Evolutionary conservation across 2,113 vertebrate species (phyloP), one percentile per base, ranked within the genome.

Genomic region (Nansenia antarctica): DNA sequence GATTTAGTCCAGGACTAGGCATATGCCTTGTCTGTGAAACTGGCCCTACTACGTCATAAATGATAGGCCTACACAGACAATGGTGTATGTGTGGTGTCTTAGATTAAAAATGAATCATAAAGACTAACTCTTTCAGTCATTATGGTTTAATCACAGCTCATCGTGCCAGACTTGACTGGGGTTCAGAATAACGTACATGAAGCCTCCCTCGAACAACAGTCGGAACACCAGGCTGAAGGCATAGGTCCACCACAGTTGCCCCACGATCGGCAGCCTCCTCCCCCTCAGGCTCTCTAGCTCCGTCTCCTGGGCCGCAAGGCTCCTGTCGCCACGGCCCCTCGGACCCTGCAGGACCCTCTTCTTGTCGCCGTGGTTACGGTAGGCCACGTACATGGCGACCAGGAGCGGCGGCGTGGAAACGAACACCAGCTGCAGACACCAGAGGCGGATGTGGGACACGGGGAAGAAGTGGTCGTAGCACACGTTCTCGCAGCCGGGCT

Each of bases 391-490:
- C 87, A 88, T 84, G 0, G 89, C 72, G 2, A 92, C 88, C 29
- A 92, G 73, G 14, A 92, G 87, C 0, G 96, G 93, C 0, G 96
- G 96, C 0, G 96, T 95, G 47, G 96, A 95, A 49, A 98, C 95
- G 9, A 98, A 96, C 81, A 98, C 93, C 12, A 98, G 92, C 82
- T 98, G 96, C 65, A 98, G 91, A 24, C 95, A 95, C 96, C 96
- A 98, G 29, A 98, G 95, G 47, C 96, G 90, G 79, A 98, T 94
- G 87, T 98, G 96, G 31, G 95, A 98, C 63, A 98, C 86, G 0
- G 96, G 96, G 77, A 98, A 98, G 67, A 93, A 96, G 69, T 97
- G 95, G 73, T 98, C 96, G 0, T 98, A 98, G 83, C 96, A 98
- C 73, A 98, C 96, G 1, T 97, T 98, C 67, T 86, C 95, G 87